Conservation (phyloP, 2,797 vertebrate genomes). For the Otolemur crassicaudatus region DNA sequence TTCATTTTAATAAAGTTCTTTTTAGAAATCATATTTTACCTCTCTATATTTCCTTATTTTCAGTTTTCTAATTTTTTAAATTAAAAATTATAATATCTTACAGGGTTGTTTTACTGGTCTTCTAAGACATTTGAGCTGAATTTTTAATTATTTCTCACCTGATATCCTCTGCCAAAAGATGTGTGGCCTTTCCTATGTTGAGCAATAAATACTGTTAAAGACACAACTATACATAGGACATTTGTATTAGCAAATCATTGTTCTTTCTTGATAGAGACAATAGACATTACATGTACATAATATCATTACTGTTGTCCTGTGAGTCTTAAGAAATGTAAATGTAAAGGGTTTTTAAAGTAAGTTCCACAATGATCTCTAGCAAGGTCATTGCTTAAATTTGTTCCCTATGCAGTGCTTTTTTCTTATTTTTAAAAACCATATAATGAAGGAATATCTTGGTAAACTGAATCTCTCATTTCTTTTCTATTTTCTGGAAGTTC, state of each 20-base stretch:
- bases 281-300: not conserved
- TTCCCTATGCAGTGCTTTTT: not conserved
- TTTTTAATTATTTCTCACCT: not conserved
- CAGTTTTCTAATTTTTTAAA: not conserved
- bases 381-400: not conserved
- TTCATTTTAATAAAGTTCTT: not conserved
- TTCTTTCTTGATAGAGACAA: not conserved
- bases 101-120: not conserved
- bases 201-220: constrained; percentile 16
- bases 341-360: not conserved
- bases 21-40: not conserved
- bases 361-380: not conserved
- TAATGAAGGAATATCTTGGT: not conserved
- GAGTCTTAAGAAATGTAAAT: not conserved
- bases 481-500: not conserved
- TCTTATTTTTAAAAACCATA: not conserved
- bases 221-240: too few species aligned
- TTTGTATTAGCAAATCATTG: not conserved
- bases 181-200: not conserved
- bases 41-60: not conserved
- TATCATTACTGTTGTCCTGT: not conserved
- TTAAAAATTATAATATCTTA: not conserved
- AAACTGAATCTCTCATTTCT: not conserved
- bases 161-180: not conserved
- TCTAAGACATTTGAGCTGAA: not conserved